Evolutionary conservation across 2,797 vertebrate genomes (phyloP), one percentile per base, ranked within the genome.

Genomic region (Tangara arthus): DNA sequence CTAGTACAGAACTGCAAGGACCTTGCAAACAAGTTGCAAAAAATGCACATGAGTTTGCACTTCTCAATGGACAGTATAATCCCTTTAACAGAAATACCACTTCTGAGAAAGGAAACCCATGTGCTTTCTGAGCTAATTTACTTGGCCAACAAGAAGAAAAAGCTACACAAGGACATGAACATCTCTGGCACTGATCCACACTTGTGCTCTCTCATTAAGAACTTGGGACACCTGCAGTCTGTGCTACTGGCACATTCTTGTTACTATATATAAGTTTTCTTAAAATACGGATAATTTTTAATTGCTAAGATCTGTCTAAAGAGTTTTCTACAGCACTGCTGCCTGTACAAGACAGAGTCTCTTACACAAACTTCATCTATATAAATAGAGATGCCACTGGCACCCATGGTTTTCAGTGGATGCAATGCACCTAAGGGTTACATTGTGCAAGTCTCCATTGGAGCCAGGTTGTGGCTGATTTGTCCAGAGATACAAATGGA

Each of bases 371-470:
- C 32, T 52, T 68, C 27, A 47, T 15, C 52, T 15, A 7, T 7
- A 32, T 6, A 46, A 35, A 35, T 0, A 81, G 16, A 56, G 23
- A 39, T 39, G 15, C n/a, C 32, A 35, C 14, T 8, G 8, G 24
- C 22, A 65, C 5, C 52, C 35, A 6, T 0, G 16, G 46, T 28
- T 89, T 64, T n/a, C 76, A 42, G 8, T 0, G 22, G 52, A 69
- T 46, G 19, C 23, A 41, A 3, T 13, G 16, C 5, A 27, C 23
- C 57, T 60, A 56, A 55, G n/a, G 19, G 24, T 19, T 56, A 13
- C 12, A 13, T 2, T 2, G 1, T 34, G 13, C n/a, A 69, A 27
- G 37, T 28, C 15, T 69, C 6, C 39, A 5, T 0, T 28, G 35
- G 39, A 88, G 52, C 56, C 69, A 81, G 53, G 15, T 30, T 28